Percentiles rank a stretch among this genome's conserved stretches.
phyloP scores from a whole-genome alignment of 2,113 vertebrate genomes.

The Apaloderma vittatum region DNA sequence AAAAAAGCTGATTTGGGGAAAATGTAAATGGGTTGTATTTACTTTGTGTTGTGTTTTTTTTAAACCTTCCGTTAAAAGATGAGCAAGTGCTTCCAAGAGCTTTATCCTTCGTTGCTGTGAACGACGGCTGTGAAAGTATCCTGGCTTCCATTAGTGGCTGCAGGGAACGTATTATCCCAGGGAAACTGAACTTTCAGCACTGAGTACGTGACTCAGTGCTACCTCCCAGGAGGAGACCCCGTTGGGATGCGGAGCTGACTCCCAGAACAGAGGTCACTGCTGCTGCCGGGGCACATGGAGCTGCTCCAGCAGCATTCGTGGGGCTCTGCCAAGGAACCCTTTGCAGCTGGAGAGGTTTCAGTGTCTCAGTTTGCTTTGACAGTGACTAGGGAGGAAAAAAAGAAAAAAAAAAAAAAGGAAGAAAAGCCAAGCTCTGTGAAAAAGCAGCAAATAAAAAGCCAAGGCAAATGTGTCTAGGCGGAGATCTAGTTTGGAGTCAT shows the following conservation, averaged over 20 bases:
- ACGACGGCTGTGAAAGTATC: not conserved
- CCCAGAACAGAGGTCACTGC: not conserved
- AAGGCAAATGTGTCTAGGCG: not conserved
- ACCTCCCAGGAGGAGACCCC: not conserved
- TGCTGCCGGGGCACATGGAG: not conserved
- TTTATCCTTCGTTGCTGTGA: not conserved
- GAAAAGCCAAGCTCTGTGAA: not conserved
- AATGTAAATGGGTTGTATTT: not conserved
- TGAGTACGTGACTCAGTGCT: not conserved
- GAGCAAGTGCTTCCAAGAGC: not conserved
- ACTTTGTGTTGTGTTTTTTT: not conserved
- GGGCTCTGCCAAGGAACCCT: not conserved
- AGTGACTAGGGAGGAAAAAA: not conserved
- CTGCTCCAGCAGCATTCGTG: not conserved
- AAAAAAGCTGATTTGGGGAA: not conserved
- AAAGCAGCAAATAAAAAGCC: slow-evolving; percentile 28
- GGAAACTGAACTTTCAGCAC: not conserved
- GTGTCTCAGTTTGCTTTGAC: not conserved
- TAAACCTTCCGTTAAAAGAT: not conserved
- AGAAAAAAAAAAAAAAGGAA: not conserved
- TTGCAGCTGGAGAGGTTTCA: not conserved
- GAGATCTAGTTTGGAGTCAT: not conserved
- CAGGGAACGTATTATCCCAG: not conserved
- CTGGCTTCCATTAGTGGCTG: not conserved
- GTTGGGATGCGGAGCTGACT: not conserved